A percentile compares a stretch with the other conserved stretches of the same genome.
phyloP scores from a whole-genome alignment of 2,113 vertebrate species.

The Clarias magur region DNA sequence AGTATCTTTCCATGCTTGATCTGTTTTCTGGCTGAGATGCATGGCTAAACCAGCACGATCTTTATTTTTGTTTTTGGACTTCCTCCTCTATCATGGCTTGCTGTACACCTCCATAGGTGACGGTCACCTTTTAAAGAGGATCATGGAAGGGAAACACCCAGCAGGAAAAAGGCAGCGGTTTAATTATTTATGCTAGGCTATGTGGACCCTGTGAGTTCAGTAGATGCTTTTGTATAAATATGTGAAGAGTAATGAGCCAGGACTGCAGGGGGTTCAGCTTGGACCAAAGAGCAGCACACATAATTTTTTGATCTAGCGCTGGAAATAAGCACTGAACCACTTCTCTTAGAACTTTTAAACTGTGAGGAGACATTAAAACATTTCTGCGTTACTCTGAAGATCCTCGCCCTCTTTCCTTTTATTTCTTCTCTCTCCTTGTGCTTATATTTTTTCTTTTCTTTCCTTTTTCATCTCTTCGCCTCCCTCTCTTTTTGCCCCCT shows the following conservation, averaged over 20 bases:
- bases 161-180: background rate
- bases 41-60: background rate
- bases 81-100: background rate
- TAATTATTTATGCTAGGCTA: background rate
- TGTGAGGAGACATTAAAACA: background rate
- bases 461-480: background rate
- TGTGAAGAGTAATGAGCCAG: background rate
- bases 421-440: background rate
- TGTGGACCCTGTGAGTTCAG: background rate
- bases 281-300: background rate
- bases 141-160: background rate
- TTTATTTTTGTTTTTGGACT: background rate
- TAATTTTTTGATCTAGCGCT: background rate
- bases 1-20: background rate
- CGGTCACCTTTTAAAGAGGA: background rate
- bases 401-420: background rate
- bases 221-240: background rate
- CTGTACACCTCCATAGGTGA: background rate
- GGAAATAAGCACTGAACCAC: background rate
- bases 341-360: background rate
- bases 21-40: background rate
- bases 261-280: background rate
- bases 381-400: background rate
- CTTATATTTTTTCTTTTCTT: background rate
- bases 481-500: background rate